Conservation (phyloP, 1,140 invertebrate species). For the Conus ventricosus region DNA sequence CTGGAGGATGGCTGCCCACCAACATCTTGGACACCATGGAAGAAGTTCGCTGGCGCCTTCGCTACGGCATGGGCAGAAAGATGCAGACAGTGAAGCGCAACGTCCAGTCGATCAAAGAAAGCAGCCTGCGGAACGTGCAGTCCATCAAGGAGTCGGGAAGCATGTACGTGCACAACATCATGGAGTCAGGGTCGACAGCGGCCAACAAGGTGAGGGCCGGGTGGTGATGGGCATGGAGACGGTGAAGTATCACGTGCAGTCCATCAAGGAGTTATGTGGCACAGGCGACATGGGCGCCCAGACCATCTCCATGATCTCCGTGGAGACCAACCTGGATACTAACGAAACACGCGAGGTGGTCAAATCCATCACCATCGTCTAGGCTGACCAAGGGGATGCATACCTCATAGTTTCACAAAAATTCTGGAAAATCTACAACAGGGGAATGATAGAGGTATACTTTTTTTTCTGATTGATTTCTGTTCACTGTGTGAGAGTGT, state of each 20-base stretch:
- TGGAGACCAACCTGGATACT: slow-evolving; percentile 66
- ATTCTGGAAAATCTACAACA: background rate
- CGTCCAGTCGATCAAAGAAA: slow-evolving; percentile 62
- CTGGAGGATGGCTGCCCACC: slow-evolving; percentile 38
- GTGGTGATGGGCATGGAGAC: slow-evolving; percentile 67
- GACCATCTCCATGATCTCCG: slow-evolving; percentile 69
- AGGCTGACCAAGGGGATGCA: background rate
- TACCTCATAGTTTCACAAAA: background rate
- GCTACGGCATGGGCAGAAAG: slow-evolving; percentile 58
- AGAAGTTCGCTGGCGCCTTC: slow-evolving; percentile 61
- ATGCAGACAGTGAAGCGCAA: slow-evolving; percentile 65
- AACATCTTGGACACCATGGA: slow-evolving; percentile 66
- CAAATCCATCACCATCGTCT: slow-evolving; percentile 57
- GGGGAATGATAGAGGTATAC: background rate
- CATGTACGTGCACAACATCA: slow-evolving; percentile 66
- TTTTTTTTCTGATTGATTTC: background rate
- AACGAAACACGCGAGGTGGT: slow-evolving; percentile 51
- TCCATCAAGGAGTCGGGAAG: slow-evolving; percentile 64
- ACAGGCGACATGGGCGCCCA: slow-evolving; percentile 69
- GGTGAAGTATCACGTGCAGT: slow-evolving; percentile 68
- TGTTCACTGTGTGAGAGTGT: background rate
- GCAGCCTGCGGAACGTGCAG: slow-evolving; percentile 62
- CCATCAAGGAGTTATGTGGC: slow-evolving; percentile 72
- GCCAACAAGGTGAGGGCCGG: slow-evolving; percentile 60
- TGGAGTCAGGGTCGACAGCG: slow-evolving; percentile 61